Evolutionary conservation across 2,797 vertebrate genomes (phyloP), one percentile per base, ranked within the genome.

Genomic region (Lindbergichthys nudifrons): DNA sequence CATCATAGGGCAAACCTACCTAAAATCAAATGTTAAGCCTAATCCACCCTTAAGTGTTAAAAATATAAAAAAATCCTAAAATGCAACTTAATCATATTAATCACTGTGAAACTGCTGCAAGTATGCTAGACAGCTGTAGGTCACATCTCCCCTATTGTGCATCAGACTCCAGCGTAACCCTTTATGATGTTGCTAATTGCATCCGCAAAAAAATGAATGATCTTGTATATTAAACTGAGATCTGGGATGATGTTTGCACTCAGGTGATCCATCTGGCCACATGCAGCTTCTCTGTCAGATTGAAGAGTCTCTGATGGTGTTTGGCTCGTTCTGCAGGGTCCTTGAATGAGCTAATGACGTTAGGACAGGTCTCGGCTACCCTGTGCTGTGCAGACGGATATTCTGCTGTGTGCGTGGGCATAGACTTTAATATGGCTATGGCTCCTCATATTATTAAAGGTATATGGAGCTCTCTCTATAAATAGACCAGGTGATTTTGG

Each of bases 401-500:
- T 10, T 75, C 52, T 74, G 77, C 79, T 58, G n/a, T 57, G 69
- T 73, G 65, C 69, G 52, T 67, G 30, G 46, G 45, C 65, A 66
- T 52, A 63, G 65, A 69, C 57, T 89, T 87, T 82, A 87, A 86
- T 80, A 87, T 69, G 64, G 60, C 76, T 26, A 70, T 12, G 16
- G 47, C 70, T 81, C 23, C 52, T 72, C 50, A 71, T 83, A 80
- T 85, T 84, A 66, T 85, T 65, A 51, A 36, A 47, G 61, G 36
- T 52, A 57, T 72, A 80, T 73, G 32, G 64, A 70, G 58, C 51
- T 42, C 26, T 23, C 30, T 75, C 83, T 88, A 80, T 72, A 78
- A 86, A 88, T 87, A 89, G 73, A 57, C 10, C 10, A 62, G 71
- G 63, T 76, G 80, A 84, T 75, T 48, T 75, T 85, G 52, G n/a